Base-by-base conservation (phyloP, 2,888 invertebrate species). In the Ctena decussata region DNA sequence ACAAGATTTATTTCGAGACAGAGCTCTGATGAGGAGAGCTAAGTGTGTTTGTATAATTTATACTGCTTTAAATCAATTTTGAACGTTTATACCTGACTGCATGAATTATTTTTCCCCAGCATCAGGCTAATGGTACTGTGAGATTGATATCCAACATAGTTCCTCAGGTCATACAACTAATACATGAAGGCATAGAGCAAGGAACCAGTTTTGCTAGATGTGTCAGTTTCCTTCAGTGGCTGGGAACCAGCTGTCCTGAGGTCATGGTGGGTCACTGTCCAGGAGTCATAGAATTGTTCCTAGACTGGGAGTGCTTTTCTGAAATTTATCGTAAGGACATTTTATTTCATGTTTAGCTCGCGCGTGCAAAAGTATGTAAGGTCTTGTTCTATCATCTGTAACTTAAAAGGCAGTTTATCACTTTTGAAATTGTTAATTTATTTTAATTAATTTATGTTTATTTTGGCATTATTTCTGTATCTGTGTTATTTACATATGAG, bases 221-320 rank as follows among this genome's bases (percentile, higher is more conserved):
- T 80, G 74, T 81, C 18, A 57, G 76, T 46, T 85, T 82, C 57
- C 71, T 87, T 46, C 49, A 78, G 12, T n/a, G 71, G 72, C 80
- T 87, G 69, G 83, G 78, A 80, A 78, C 80, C 72, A 83, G 46
- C n/a, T 85, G 78, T 41, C 57, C 82, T 21, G 80, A 77, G 49
- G 53, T 87, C 24, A 32, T 87, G n/a, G 44, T 41, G 27, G 83
- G 80, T 46, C 81, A 85, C 24, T 46, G 65, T 44, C 80, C 75
- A 37, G 46, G 60, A 24, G 35, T 87, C 18, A 21, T 85, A 18
- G 87, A 87, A 32, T 44, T 87, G n/a, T 85, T 87, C 39, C 24
- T 85, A 27, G 81, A 85, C 44, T 85, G 87, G 85, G 72, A 72
- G 21, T 83, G 78, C 53, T 75, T 65, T 37, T 37, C 37, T 41